phyloP scores from a whole-genome alignment of 1,140 invertebrate species.

The Nasonia longicornis region DNA sequence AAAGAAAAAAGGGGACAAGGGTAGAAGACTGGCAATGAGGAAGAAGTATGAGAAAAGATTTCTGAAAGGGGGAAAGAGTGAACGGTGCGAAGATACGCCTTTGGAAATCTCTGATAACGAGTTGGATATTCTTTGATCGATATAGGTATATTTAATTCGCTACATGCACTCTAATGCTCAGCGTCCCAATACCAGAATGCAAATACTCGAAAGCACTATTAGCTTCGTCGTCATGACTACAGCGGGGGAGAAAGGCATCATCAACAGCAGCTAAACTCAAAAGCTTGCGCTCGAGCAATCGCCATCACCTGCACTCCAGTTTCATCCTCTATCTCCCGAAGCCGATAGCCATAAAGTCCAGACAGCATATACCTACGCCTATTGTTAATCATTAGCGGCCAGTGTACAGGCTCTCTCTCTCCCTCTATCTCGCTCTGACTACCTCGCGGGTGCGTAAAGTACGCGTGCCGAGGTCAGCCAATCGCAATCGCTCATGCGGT shows the following conservation, averaged over 20 bases:
- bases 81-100: not conserved
- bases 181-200: not conserved
- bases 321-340: not conserved
- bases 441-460: slow-evolving; percentile 34
- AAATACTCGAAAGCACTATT: not conserved
- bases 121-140: too few relatives aligned
- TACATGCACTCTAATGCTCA: not conserved
- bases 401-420: slow-evolving; percentile 17
- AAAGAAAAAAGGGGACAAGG: slow-evolving; percentile 7
- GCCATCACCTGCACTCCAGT: not conserved
- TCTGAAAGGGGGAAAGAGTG: not conserved
- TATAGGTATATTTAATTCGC: too few relatives aligned
- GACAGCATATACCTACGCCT: not conserved
- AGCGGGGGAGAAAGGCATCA: not conserved
- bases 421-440: slow-evolving; percentile 24
- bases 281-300: not conserved
- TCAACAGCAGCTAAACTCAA: not conserved
- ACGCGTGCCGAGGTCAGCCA: slow-evolving; percentile 37
- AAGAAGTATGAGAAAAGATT: slow-evolving; percentile 5
- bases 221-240: not conserved
- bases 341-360: slow-evolving; percentile 20
- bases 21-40: not conserved
- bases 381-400: slow-evolving; percentile 42
- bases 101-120: not conserved
- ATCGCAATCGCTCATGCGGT: slow-evolving; percentile 46